These are phyloP conservation scores for Mythimna loreyi DNA, from an alignment of 2,888 invertebrate genomes.

Conservation along the genomic window DNA sequence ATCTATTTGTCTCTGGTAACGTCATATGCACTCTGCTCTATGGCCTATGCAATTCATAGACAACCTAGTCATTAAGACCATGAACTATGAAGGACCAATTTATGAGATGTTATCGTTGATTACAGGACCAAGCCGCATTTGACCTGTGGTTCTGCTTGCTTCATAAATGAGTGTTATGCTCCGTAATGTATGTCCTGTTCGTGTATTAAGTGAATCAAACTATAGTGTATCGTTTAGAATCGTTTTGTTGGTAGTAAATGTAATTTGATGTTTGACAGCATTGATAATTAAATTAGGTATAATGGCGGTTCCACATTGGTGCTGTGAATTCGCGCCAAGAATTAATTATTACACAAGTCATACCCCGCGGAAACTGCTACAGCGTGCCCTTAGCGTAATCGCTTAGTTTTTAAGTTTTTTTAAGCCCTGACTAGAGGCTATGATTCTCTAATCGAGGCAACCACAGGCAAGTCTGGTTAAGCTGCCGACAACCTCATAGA, in stretches of 20 bases:
- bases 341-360: too few relatives aligned
- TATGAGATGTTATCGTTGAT: slow-evolving; percentile 48
- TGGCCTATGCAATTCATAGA: slow-evolving; percentile 45
- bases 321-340: too few relatives aligned
- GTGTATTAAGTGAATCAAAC: slow-evolving; percentile 39
- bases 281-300: too few relatives aligned
- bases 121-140: slow-evolving; percentile 45
- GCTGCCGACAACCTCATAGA: too few relatives aligned
- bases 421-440: too few relatives aligned
- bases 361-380: too few relatives aligned
- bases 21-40: slow-evolving; percentile 54
- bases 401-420: too few relatives aligned
- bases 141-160: slow-evolving; percentile 46
- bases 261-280: slow-evolving; percentile 18
- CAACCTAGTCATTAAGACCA: slow-evolving; percentile 54
- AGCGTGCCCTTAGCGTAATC: too few relatives aligned
- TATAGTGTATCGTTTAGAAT: slow-evolving; percentile 20
- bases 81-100: slow-evolving; percentile 58
- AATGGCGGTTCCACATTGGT: too few relatives aligned
- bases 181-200: slow-evolving; percentile 33
- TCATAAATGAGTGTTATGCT: slow-evolving; percentile 30
- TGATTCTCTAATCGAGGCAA: too few relatives aligned
- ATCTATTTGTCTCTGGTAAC: slow-evolving; percentile 60
- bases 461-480: too few relatives aligned
- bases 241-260: slow-evolving; percentile 6